Evolutionary conservation across 2,113 vertebrate species (phyloP).

Genomic region (Aleadryas rufinucha): DNA sequence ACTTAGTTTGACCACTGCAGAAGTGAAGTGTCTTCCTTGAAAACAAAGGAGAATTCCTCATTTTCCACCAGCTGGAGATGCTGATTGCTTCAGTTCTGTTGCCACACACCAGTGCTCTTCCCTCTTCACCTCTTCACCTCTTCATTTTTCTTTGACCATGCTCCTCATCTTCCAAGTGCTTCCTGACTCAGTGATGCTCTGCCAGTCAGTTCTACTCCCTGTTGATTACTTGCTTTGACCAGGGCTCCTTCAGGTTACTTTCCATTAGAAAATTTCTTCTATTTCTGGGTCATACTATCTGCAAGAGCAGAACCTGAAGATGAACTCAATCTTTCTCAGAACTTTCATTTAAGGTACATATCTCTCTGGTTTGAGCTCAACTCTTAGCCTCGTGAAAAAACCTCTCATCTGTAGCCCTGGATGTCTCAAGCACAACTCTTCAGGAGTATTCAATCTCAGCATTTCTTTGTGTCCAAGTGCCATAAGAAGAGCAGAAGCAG

Average conservation of each 20-base stretch:
- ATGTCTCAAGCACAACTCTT: not conserved
- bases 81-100: not conserved
- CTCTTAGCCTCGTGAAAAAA: not conserved
- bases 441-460: not conserved
- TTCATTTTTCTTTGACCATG: not conserved
- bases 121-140: not conserved
- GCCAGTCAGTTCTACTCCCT: not conserved
- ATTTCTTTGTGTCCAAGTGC: not conserved
- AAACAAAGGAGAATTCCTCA: not conserved
- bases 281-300: not conserved
- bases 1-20: not conserved
- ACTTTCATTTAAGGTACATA: not conserved
- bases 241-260: not conserved
- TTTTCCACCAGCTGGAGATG: not conserved
- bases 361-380: not conserved
- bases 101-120: not conserved
- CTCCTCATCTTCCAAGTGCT: not conserved
- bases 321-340: not conserved
- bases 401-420: not conserved
- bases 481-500: not conserved
- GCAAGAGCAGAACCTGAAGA: not conserved
- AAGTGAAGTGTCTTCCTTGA: not conserved
- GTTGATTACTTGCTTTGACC: not conserved
- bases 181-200: not conserved
- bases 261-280: not conserved